Conservation (phyloP, 1,140 invertebrate species). For the Mercenaria mercenaria region DNA sequence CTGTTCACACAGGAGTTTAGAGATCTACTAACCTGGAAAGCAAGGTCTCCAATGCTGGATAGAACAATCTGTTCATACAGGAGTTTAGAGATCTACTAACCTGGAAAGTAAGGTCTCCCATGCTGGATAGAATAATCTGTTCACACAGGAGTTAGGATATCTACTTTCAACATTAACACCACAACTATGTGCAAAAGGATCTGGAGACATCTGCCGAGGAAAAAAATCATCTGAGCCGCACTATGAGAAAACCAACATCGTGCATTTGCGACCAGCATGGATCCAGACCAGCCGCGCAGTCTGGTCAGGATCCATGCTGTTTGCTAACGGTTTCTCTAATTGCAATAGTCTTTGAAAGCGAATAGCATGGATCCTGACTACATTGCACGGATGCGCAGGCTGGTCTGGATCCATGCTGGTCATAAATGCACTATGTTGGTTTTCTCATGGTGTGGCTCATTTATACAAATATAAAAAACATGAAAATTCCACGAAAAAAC, state of each 20-base stretch:
- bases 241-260: not conserved
- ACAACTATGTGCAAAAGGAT: constrained; percentile 62
- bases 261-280: no score
- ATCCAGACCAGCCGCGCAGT: no score
- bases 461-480: not conserved
- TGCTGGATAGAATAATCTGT: constrained; percentile 55
- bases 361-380: not conserved
- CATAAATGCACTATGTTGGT: no score
- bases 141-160: constrained; percentile 69
- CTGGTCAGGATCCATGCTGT: no score
- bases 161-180: constrained; percentile 58
- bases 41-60: no score
- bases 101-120: constrained; percentile 67
- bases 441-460: no score
- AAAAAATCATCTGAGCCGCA: not conserved
- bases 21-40: not conserved
- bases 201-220: constrained; percentile 64
- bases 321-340: no score
- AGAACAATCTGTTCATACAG: no score
- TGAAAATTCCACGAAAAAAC: no score
- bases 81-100: constrained; percentile 39
- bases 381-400: not conserved
- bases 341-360: no score
- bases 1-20: not conserved
- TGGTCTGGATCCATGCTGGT: no score